These are phyloP conservation scores for Taenioides sp. DNA, from an alignment of 2,797 vertebrate genomes.

Conservation along the genomic window DNA sequence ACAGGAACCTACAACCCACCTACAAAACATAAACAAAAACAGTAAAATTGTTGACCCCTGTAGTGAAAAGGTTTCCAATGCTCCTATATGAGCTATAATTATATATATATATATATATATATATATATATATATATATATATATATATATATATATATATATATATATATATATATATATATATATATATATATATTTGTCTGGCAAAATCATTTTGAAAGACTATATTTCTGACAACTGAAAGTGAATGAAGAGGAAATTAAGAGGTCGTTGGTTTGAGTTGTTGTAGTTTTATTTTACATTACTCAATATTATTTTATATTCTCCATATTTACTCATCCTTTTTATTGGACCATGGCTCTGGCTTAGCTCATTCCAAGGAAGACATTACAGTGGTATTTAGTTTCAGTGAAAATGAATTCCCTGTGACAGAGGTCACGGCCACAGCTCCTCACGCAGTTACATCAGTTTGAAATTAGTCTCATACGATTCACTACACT, in stretches of 20 bases:
- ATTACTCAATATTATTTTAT: conserved; percentile 60
- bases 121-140: no score
- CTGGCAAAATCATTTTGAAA: conserved; percentile 17
- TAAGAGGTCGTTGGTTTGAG: conserved; percentile 50
- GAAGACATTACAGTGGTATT: conserved; percentile 67
- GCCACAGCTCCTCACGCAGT: conserved; percentile 67
- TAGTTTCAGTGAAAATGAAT: conserved; percentile 69
- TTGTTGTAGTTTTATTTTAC: conserved; percentile 57
- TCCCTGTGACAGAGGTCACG: conserved; percentile 71
- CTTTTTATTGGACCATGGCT: conserved; percentile 57
- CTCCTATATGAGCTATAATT: no score
- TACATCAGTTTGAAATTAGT: conserved; percentile 74
- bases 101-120: no score
- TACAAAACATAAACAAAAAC: no score
- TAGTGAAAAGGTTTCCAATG: no score
- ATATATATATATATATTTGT: no score
- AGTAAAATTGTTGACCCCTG: no score
- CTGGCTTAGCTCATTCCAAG: conserved; percentile 66
- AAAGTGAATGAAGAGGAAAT: conserved; percentile 56
- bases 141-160: no score
- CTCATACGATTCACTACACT: conserved; percentile 53
- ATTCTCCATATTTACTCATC: conserved; percentile 59
- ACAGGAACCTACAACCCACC: no score
- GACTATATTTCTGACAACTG: conserved; percentile 42
- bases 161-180: no score